A percentile compares a stretch with the other conserved stretches of the same genome.
Evolutionary conservation across 2,113 vertebrate genomes (phyloP).

Genomic region (Corapipo altera): DNA sequence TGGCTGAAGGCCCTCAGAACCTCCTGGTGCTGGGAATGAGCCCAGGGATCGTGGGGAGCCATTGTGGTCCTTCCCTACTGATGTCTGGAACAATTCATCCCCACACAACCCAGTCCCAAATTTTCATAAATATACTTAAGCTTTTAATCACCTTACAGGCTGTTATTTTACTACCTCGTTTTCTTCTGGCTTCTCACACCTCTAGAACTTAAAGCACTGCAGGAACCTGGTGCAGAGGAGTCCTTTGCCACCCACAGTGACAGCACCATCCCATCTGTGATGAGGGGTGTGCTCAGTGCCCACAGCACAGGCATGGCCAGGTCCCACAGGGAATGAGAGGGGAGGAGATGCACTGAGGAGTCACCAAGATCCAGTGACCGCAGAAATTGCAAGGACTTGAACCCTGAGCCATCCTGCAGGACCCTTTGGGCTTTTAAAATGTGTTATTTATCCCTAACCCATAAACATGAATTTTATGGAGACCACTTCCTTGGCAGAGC

Average conservation of each 20-base stretch:
- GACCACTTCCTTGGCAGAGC: background rate
- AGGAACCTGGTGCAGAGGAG: background rate
- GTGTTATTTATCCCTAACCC: background rate
- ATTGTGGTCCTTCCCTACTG: fast-evolving
- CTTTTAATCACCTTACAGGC: background rate
- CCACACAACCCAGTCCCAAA: background rate
- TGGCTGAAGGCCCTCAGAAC: background rate
- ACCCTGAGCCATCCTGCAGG: background rate
- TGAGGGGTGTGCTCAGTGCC: background rate
- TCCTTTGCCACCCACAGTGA: background rate
- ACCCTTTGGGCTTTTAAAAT: background rate
- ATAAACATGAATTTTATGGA: background rate
- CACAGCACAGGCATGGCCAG: background rate
- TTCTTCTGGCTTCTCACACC: background rate
- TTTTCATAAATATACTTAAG: background rate
- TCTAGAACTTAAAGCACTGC: background rate
- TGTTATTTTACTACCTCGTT: background rate
- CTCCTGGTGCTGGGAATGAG: background rate
- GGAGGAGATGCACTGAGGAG: background rate
- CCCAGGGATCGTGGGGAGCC: background rate
- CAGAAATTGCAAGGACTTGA: background rate
- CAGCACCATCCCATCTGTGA: background rate
- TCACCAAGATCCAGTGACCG: background rate
- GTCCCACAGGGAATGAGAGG: fast-evolving
- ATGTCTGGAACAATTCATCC: fast-evolving